Evolutionary conservation across 1,140 invertebrate species (phyloP), one percentile per base, ranked within the genome.

Genomic region (Drosophila busckii): DNA sequence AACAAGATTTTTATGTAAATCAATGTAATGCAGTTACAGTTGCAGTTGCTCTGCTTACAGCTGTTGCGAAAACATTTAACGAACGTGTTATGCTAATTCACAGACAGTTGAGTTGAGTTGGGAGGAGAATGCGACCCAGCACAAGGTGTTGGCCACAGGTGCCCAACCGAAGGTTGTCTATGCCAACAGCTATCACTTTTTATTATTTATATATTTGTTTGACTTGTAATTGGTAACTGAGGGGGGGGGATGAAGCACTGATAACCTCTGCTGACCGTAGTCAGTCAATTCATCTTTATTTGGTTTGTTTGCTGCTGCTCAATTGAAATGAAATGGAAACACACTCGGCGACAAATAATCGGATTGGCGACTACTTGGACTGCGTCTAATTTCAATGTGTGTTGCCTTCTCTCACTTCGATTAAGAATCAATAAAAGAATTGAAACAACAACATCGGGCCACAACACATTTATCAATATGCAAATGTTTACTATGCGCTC

Each of bases 381-480:
- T 55, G 71, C 64, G 55, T 44, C 67, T 80, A 53, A 63, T 65
- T 67, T 80, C 50, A 70, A 70, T 71, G 70, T 70, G 37, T 70
- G 41, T 41, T 29, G 37, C n/a, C n/a, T n/a, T n/a, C n/a, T 67
- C 38, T 58, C 48, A 22, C 34, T 53, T 22, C 12, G 53, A 40
- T 28, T 41, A 42, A 59, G 46, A 59, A 59, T 61, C 35, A 75
- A 78, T 75, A 78, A 70, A 54, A 40, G 46, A 71, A 68, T 73
- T 73, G 70, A 53, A 62, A 56, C 22, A 44, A 45, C 45, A 53
- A 55, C 28, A 44, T 31, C 20, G 46, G 28, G 65, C 60, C 70
- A 66, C 60, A 75, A 70, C n/a, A n/a, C n/a, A n/a, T n/a, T n/a
- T n/a, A n/a, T 76, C 70, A 76, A 75, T 70, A 70, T 78, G 61